These are phyloP conservation scores for Porites lobata DNA, from an alignment of 92 coral and sea anemone species.

Conservation along the genomic window DNA sequence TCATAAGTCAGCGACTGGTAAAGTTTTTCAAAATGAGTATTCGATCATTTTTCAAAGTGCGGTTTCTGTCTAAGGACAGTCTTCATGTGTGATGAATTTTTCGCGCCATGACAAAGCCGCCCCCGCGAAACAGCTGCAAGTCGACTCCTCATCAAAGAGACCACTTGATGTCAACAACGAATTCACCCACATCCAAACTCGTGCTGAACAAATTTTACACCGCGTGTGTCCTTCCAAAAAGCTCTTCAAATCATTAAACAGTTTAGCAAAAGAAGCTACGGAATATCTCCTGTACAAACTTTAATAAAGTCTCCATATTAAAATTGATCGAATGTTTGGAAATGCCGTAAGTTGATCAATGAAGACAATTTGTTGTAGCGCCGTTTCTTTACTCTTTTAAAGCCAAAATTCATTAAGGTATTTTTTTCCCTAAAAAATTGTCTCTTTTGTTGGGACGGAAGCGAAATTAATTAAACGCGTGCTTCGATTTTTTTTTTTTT, in stretches of 20 bases:
- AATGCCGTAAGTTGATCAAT: conserved; percentile 1
- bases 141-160: background rate
- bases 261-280: background rate
- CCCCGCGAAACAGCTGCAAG: conserved; percentile 37
- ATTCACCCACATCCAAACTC: conserved; percentile 29
- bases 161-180: conserved; percentile 12
- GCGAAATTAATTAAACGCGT: conserved; percentile 33
- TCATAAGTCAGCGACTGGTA: background rate
- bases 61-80: conserved; percentile 24
- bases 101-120: conserved; percentile 34
- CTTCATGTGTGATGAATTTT: background rate
- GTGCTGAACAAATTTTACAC: background rate
- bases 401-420: conserved; percentile 26
- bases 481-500: background rate
- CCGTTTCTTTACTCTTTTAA: conserved; percentile 21
- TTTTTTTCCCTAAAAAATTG: conserved; percentile 6
- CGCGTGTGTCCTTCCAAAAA: conserved; percentile 15
- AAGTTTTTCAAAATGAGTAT: background rate
- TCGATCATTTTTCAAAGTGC: background rate
- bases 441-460: conserved; percentile 41
- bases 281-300: background rate
- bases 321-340: conserved; percentile 6
- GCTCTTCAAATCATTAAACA: background rate
- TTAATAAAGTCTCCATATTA: background rate
- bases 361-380: conserved; percentile 13